Conservation (phyloP, 2,888 invertebrate species). For the Scaptomyza parva region DNA sequence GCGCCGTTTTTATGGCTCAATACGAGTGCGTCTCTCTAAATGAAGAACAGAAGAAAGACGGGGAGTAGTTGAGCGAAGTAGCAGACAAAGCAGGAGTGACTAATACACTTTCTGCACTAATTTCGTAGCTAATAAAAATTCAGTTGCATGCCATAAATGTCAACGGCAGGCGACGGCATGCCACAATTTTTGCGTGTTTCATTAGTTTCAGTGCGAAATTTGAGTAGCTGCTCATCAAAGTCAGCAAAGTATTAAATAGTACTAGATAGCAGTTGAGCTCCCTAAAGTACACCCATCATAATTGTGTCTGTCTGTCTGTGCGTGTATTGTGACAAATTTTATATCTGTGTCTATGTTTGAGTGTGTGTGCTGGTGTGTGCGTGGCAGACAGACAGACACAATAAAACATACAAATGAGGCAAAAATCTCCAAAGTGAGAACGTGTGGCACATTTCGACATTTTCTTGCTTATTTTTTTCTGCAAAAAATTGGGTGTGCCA, state of each 20-base stretch:
- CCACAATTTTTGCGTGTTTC: slow-evolving; percentile 67
- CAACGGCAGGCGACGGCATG: slow-evolving; percentile 56
- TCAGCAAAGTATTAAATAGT: too few relatives aligned
- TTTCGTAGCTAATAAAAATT: slow-evolving; percentile 75
- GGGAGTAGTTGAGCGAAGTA: not conserved
- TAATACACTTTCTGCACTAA: slow-evolving; percentile 69
- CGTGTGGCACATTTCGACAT: slow-evolving; percentile 25
- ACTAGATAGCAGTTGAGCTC: not conserved
- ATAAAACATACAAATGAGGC: slow-evolving; percentile 62
- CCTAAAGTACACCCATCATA: slow-evolving; percentile 4
- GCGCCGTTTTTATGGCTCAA: slow-evolving; percentile 75
- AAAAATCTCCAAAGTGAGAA: slow-evolving; percentile 28
- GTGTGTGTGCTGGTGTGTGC: slow-evolving; percentile 25
- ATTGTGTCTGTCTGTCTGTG: slow-evolving; percentile 14
- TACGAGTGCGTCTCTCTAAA: slow-evolving; percentile 62
- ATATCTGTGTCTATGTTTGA: slow-evolving; percentile 51
- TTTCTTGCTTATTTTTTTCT: slow-evolving; percentile 1
- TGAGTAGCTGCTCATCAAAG: slow-evolving; percentile 54
- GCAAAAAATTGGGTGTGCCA: slow-evolving; percentile 64
- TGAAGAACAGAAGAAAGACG: slow-evolving; percentile 34
- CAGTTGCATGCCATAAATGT: slow-evolving; percentile 77
- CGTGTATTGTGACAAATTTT: slow-evolving; percentile 71
- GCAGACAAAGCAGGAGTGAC: slow-evolving; percentile 11
- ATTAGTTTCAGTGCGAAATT: slow-evolving; percentile 70
- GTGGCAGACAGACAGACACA: slow-evolving; percentile 55